These are phyloP conservation scores for Sminthopsis crassicaudata DNA, from an alignment of 2,113 vertebrate genomes.

Conservation along the genomic window DNA sequence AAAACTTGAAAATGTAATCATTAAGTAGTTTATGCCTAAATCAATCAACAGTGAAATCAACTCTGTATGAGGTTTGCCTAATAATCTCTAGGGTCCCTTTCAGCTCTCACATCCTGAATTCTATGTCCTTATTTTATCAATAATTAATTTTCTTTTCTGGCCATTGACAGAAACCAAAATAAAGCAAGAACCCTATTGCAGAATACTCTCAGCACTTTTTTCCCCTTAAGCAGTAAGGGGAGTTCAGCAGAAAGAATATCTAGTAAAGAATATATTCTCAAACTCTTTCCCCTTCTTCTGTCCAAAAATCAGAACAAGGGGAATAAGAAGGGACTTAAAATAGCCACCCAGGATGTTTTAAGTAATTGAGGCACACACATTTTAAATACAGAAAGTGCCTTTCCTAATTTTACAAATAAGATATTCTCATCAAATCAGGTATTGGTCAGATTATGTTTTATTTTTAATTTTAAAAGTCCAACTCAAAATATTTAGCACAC, in stretches of 20 bases:
- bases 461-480: slow-evolving; percentile 17
- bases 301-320: background rate
- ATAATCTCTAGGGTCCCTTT: background rate
- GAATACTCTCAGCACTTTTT: background rate
- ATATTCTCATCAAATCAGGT: background rate
- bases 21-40: background rate
- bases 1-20: background rate
- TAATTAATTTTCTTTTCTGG: background rate
- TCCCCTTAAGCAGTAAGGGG: background rate
- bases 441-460: background rate
- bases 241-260: background rate
- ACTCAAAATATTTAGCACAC: slow-evolving; percentile 13
- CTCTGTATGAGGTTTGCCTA: background rate
- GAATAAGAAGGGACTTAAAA: background rate
- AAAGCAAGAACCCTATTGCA: background rate
- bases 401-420: slow-evolving; percentile 13
- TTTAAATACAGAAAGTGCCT: background rate
- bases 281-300: background rate
- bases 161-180: background rate
- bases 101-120: background rate
- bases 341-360: background rate
- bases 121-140: background rate
- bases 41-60: background rate
- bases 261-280: background rate
- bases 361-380: background rate